Evolutionary conservation across 2,888 invertebrate genomes (phyloP).

Genomic region (Lochmaea capreae): DNA sequence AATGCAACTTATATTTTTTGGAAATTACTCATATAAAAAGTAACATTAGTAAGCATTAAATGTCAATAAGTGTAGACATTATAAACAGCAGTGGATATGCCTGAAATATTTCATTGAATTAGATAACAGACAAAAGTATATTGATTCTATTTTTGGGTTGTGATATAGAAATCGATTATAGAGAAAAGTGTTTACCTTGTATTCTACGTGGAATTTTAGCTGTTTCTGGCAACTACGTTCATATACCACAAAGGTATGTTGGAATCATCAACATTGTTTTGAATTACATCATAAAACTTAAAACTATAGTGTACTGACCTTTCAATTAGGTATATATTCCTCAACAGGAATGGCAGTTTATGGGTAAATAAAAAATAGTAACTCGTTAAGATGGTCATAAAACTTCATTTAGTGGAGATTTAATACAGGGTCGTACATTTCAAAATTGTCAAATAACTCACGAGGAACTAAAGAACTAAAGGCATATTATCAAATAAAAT

Average conservation of each 20-base stretch:
- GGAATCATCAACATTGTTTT: slow-evolving; percentile 13
- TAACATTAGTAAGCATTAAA: neutral
- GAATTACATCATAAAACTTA: slow-evolving; percentile 13
- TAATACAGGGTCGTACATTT: slow-evolving; percentile 16
- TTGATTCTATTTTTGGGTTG: too few relatives aligned
- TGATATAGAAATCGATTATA: too few relatives aligned
- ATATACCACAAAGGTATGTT: slow-evolving; percentile 10
- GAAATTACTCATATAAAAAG: neutral
- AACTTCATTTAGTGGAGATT: slow-evolving; percentile 12
- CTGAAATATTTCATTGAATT: neutral
- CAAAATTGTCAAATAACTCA: neutral
- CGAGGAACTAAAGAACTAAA: neutral
- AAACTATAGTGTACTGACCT: slow-evolving; percentile 23
- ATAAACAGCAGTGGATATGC: neutral
- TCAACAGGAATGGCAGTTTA: slow-evolving; percentile 11
- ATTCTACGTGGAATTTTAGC: neutral
- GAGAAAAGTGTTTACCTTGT: neutral
- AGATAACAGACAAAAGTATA: too few relatives aligned
- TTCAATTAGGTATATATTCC: slow-evolving; percentile 22
- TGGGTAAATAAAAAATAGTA: slow-evolving; percentile 20
- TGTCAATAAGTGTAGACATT: too few relatives aligned
- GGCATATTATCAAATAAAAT: too few relatives aligned
- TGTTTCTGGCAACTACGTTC: neutral
- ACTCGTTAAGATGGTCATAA: slow-evolving; percentile 14
- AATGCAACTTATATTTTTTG: slow-evolving; percentile 30